Percentiles rank a stretch among this genome's conserved stretches.
Conservation (phyloP, 2,888 invertebrate genomes). For the Ephialtes manifestator region DNA sequence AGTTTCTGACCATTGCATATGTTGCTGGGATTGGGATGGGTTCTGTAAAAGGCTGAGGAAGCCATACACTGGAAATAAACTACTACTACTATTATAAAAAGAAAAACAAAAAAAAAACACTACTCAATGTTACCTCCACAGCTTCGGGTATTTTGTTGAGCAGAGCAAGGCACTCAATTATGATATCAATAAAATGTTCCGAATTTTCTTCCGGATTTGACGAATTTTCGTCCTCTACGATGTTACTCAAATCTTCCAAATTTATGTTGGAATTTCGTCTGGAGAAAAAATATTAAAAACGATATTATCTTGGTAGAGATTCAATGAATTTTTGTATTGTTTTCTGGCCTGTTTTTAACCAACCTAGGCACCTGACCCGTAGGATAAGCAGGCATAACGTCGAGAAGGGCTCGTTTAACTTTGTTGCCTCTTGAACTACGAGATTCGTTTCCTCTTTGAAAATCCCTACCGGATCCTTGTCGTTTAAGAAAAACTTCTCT, state of each 20-base stretch:
- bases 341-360: conserved; percentile 53
- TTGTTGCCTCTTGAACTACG: conserved; percentile 88
- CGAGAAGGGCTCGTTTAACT: conserved; percentile 87
- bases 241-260: conserved; percentile 83
- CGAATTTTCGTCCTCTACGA: conserved; percentile 88
- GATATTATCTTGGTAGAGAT: conserved; percentile 3
- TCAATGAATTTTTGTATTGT: conserved; percentile 71
- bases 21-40: too few relatives aligned
- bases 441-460: conserved; percentile 88
- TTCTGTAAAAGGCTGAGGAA: too few relatives aligned
- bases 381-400: conserved; percentile 83
- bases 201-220: conserved; percentile 89
- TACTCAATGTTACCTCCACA: conserved; percentile 89
- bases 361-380: conserved; percentile 75
- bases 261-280: conserved; percentile 78
- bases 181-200: conserved; percentile 91
- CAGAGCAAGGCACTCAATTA: conserved; percentile 94
- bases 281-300: conserved; percentile 5
- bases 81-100: too few relatives aligned
- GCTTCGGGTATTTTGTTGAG: conserved; percentile 94
- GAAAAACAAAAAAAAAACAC: not conserved
- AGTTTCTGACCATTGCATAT: too few relatives aligned
- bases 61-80: too few relatives aligned
- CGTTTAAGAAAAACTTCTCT: conserved; percentile 88
- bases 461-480: conserved; percentile 89